Percentiles rank a stretch among this genome's conserved stretches.
Conservation (phyloP, 2,797 vertebrate species). For the Chiroxiphia lanceolata region DNA sequence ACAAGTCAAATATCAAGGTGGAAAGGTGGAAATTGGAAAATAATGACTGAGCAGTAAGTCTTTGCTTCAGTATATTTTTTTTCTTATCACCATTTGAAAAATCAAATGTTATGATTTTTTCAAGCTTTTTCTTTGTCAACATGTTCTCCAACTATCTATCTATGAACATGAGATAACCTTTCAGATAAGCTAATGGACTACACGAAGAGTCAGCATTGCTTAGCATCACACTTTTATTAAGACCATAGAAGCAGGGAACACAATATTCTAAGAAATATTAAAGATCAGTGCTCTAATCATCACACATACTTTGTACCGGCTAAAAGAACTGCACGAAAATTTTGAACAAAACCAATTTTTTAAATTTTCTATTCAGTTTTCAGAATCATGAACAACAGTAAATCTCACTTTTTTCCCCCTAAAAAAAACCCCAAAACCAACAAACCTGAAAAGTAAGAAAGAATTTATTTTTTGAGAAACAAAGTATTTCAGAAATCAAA, state of each 20-base stretch:
- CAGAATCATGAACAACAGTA: neutral
- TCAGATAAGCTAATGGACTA: neutral
- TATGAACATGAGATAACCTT: neutral
- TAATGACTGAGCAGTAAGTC: neutral
- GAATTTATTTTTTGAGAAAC: neutral
- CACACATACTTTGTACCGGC: neutral
- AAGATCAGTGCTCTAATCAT: neutral
- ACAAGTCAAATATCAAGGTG: neutral
- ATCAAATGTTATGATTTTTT: neutral
- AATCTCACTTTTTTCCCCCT: neutral
- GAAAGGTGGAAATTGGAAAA: neutral
- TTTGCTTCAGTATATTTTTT: neutral
- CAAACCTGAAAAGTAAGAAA: neutral
- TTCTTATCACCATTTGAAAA: neutral
- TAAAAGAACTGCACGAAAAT: neutral
- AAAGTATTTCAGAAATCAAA: neutral
- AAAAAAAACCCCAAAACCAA: neutral
- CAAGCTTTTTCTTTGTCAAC: neutral
- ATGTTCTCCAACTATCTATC: neutral
- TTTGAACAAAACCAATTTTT: neutral
- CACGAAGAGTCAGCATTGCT: neutral
- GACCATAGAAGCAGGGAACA: neutral
- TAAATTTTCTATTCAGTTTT: neutral
- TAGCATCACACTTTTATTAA: neutral
- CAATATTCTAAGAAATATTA: neutral